Evolutionary conservation across 2,113 vertebrate genomes (phyloP).

Genomic region (Speoplatyrhinus poulsoni): DNA sequence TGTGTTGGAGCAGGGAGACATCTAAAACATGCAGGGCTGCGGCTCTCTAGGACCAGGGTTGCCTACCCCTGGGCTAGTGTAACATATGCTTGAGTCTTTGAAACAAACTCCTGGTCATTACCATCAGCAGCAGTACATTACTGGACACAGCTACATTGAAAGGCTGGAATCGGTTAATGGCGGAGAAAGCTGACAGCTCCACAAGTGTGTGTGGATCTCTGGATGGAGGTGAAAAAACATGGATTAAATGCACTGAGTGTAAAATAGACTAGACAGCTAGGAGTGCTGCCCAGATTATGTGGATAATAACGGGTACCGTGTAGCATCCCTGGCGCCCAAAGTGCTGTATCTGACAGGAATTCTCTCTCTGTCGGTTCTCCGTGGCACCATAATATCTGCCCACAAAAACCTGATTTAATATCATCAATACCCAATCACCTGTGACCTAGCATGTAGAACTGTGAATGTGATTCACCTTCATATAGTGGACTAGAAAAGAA

Average conservation of each 20-base stretch:
- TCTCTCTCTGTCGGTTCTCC: constrained; percentile 74
- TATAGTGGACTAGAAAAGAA: not conserved
- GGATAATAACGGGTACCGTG: constrained; percentile 78
- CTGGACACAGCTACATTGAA: constrained; percentile 96
- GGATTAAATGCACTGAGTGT: not conserved
- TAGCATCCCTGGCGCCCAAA: constrained; percentile 86
- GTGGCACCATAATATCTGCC: constrained; percentile 76
- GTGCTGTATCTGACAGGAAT: constrained; percentile 87
- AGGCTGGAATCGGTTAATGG: constrained; percentile 96
- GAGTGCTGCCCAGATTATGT: not conserved
- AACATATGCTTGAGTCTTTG: too few relatives aligned
- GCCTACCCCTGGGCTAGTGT: too few relatives aligned
- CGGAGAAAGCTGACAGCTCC: constrained; percentile 88
- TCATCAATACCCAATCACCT: not conserved
- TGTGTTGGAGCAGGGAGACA: too few relatives aligned
- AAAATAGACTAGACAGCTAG: not conserved
- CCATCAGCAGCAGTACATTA: constrained; percentile 93
- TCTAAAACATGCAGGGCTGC: too few relatives aligned
- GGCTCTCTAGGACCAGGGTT: too few relatives aligned
- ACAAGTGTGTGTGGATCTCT: constrained; percentile 93
- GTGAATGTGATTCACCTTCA: not conserved
- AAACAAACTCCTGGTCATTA: constrained; percentile 46
- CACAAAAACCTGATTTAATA: constrained; percentile 8
- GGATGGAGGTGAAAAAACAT: constrained; percentile 25
- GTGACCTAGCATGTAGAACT: too few relatives aligned